phyloP scores from a whole-genome alignment of 2,797 vertebrate species.

The Brotogeris chrysoptera region DNA sequence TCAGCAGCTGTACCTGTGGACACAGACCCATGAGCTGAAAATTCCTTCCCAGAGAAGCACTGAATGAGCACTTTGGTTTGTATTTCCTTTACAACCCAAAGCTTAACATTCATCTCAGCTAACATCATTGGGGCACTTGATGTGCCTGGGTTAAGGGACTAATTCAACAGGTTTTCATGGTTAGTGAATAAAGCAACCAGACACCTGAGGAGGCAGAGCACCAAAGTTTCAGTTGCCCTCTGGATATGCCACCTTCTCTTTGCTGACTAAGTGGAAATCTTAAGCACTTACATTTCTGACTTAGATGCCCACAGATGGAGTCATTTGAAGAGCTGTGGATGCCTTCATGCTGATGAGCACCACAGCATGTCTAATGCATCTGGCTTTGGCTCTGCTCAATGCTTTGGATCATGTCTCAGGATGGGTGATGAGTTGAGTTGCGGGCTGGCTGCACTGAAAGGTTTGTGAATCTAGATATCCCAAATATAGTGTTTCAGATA shows the following conservation, averaged over 20 bases:
- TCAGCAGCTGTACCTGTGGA: background rate
- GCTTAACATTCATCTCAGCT: background rate
- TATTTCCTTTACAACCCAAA: background rate
- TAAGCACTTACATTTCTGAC: background rate
- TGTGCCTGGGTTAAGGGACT: background rate
- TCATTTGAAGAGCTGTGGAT: background rate
- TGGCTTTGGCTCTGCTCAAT: background rate
- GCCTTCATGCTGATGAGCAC: background rate
- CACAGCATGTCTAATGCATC: background rate
- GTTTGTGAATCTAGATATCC: background rate
- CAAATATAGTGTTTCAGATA: background rate
- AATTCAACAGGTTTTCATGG: background rate
- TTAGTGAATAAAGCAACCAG: background rate
- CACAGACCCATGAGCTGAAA: background rate
- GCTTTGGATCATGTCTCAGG: background rate
- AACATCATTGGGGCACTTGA: background rate
- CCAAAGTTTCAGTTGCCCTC: fast-evolving
- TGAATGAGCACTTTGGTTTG: background rate
- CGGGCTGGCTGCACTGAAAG: background rate
- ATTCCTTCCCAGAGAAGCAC: background rate
- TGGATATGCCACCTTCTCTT: fast-evolving
- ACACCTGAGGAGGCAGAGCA: background rate
- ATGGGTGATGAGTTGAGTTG: fast-evolving
- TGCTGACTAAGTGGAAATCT: background rate
- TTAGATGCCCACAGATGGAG: background rate